Evolutionary conservation across 2,888 invertebrate species (phyloP).

Genomic region (Pachycephus smyrnensis): DNA sequence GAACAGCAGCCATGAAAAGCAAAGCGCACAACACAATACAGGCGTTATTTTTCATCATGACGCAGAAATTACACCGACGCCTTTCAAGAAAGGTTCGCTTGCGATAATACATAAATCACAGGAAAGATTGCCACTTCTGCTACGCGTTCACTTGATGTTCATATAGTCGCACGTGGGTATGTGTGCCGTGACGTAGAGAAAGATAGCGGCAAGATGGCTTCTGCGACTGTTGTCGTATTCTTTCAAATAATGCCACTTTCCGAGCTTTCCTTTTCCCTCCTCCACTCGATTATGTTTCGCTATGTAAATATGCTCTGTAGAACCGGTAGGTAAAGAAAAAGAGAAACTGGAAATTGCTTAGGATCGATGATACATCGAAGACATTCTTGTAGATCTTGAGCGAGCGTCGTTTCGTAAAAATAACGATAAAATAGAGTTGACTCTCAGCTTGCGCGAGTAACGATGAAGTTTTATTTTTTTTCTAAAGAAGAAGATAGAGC

Average conservation of each 20-base stretch:
- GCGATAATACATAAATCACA: neutral
- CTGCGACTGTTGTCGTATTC: no score
- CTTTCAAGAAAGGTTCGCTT: neutral
- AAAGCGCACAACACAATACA: neutral
- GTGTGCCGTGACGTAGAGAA: no score
- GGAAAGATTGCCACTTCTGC: neutral
- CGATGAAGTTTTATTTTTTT: no score
- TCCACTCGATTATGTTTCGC: neutral
- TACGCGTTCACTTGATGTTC: neutral
- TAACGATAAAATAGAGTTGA: neutral
- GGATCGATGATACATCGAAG: no score
- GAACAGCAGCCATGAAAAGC: neutral
- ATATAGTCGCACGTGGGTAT: neutral
- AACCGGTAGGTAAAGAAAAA: no score
- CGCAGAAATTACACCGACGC: neutral
- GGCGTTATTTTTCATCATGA: neutral
- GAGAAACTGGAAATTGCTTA: neutral
- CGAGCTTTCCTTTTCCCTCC: neutral
- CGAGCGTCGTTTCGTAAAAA: neutral
- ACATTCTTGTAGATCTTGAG: neutral
- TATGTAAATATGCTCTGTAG: no score
- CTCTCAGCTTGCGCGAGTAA: neutral
- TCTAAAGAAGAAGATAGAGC: no score
- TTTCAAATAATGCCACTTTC: no score
- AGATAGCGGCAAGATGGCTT: no score